Conservation (phyloP, 2,797 vertebrate genomes). For the Gastrophryne carolinensis region DNA sequence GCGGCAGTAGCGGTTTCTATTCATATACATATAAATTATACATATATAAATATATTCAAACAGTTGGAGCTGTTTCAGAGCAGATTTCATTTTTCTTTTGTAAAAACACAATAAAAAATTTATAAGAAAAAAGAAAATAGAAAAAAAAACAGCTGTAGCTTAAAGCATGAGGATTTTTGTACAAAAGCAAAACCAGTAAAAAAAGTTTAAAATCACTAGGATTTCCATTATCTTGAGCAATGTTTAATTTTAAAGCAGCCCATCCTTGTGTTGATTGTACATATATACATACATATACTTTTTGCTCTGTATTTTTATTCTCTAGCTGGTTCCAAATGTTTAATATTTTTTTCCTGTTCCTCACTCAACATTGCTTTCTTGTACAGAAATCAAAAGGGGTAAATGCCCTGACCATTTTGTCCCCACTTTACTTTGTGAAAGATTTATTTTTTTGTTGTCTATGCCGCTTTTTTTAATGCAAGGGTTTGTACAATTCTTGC, state of each 20-base stretch:
- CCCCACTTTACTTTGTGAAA: neutral
- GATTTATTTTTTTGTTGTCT: neutral
- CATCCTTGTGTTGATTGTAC: conserved; percentile 37
- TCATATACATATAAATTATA: conserved; percentile 48
- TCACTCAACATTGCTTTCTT: conserved; percentile 11
- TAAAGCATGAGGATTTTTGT: conserved; percentile 51
- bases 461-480: neutral
- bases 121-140: conserved; percentile 42
- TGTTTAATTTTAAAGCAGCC: conserved; percentile 38
- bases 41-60: conserved; percentile 47
- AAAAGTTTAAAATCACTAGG: conserved; percentile 30
- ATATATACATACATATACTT: conserved; percentile 18
- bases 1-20: conserved; percentile 2
- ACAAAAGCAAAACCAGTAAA: conserved; percentile 42
- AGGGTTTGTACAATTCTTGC: neutral
- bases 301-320: conserved; percentile 39
- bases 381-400: neutral
- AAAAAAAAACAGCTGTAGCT: conserved; percentile 44
- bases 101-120: conserved; percentile 41
- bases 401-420: neutral
- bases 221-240: conserved; percentile 33
- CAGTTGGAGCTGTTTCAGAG: conserved; percentile 28
- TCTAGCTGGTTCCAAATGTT: conserved; percentile 24
- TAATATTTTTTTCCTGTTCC: neutral
- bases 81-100: conserved; percentile 30